phyloP scores from a whole-genome alignment of 2,113 vertebrate species.

The Megatriorchis doriae region DNA sequence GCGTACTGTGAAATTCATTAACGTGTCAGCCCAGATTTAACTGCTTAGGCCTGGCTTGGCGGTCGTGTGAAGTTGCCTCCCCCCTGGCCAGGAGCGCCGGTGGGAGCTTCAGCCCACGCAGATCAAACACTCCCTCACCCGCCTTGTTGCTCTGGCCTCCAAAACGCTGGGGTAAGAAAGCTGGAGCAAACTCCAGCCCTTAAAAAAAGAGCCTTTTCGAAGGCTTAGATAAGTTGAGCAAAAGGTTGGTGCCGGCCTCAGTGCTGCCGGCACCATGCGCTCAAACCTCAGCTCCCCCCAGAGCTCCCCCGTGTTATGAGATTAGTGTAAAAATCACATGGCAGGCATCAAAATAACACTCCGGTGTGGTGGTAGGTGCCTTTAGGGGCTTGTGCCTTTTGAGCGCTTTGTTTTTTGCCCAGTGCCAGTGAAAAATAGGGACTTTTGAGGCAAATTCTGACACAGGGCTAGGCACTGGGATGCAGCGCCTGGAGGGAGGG shows the following conservation, averaged over 20 bases:
- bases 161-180: not conserved
- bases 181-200: not conserved
- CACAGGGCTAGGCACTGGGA: rapidly evolving
- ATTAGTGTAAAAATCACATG: constrained; percentile 29
- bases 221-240: not conserved
- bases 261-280: not conserved
- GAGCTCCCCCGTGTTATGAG: not conserved
- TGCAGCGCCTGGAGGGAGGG: not conserved
- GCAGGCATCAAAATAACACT: not conserved
- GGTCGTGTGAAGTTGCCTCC: not conserved
- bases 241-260: not conserved
- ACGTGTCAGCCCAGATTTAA: constrained; percentile 60
- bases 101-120: not conserved
- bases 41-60: constrained; percentile 44
- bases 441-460: not conserved
- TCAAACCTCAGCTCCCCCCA: not conserved
- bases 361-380: not conserved
- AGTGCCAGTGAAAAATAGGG: not conserved
- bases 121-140: not conserved
- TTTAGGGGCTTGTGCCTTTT: not conserved
- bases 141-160: rapidly evolving
- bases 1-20: constrained; percentile 73
- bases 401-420: not conserved
- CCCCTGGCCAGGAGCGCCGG: not conserved
- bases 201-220: not conserved